These are phyloP conservation scores for Probosciger aterrimus DNA, from an alignment of 2,113 vertebrate genomes.

Conservation along the genomic window DNA sequence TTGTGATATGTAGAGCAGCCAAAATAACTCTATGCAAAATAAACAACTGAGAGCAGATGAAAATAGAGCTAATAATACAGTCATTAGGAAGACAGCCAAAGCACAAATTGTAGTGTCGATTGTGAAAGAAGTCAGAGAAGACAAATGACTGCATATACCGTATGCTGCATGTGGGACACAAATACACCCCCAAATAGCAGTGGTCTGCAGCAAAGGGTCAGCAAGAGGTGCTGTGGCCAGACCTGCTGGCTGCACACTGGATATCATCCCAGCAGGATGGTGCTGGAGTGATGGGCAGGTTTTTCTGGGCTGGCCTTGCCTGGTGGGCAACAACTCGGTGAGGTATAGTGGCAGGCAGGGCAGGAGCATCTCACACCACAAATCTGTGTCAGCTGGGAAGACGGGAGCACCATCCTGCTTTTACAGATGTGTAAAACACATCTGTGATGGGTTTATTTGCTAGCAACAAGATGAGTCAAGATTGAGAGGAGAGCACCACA, in stretches of 20 bases:
- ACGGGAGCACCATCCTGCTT: not conserved
- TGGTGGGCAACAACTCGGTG: fast-evolving
- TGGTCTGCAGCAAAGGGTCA: not conserved
- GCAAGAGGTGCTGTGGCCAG: not conserved
- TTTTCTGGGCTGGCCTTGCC: not conserved
- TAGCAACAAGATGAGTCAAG: not conserved
- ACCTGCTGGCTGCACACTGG: not conserved
- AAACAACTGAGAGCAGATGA: slow-evolving; percentile 61
- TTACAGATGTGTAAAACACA: not conserved
- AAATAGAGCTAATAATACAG: slow-evolving; percentile 65
- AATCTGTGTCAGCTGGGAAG: not conserved
- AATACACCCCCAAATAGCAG: not conserved
- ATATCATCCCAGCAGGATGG: not conserved
- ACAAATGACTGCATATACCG: not conserved
- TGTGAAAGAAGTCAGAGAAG: slow-evolving; percentile 33
- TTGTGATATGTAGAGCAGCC: slow-evolving; percentile 24
- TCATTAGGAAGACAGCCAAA: slow-evolving; percentile 63
- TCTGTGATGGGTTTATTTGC: not conserved
- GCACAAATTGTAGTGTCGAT: slow-evolving; percentile 2
- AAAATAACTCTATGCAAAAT: slow-evolving; percentile 43
- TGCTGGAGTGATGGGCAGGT: not conserved
- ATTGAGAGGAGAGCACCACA: not conserved
- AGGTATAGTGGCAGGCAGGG: not conserved
- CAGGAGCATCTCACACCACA: not conserved
- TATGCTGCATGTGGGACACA: fast-evolving